A percentile compares a stretch with the other conserved stretches of the same genome.
These are phyloP conservation scores for Scaptomyza tumidula DNA, from an alignment of 2,888 invertebrate genomes.

Conservation along the genomic window DNA sequence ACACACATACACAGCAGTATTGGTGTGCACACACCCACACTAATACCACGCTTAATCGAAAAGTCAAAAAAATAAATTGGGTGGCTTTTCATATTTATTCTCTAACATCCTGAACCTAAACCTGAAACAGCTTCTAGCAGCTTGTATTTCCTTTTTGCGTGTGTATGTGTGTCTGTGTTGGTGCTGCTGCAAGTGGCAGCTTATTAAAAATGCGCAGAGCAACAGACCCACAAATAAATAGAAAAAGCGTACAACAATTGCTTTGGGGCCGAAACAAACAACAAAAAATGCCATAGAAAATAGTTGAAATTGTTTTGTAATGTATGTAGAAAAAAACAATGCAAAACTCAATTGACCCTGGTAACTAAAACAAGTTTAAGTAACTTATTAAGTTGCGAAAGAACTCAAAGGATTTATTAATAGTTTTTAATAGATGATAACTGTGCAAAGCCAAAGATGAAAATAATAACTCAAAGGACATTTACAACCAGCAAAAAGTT, in stretches of 20 bases:
- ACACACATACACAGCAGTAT: constrained; percentile 41
- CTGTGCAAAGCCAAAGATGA: neutral
- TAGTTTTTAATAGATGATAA: neutral
- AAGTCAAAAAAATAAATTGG: constrained; percentile 73
- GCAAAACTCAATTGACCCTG: neutral
- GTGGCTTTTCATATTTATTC: constrained; percentile 29
- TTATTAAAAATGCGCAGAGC: constrained; percentile 74
- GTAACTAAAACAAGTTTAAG: neutral
- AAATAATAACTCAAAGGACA: neutral
- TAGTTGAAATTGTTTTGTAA: constrained; percentile 26
- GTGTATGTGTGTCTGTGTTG: constrained; percentile 37
- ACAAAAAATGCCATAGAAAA: constrained; percentile 47
- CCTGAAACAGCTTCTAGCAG: constrained; percentile 13
- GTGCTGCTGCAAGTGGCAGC: constrained; percentile 76
- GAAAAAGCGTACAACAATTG: constrained; percentile 39
- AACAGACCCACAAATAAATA: constrained; percentile 9
- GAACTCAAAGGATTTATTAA: neutral
- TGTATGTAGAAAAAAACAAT: constrained; percentile 19
- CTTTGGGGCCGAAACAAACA: constrained; percentile 32
- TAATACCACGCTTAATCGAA: constrained; percentile 68
- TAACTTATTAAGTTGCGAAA: neutral
- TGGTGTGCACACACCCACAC: constrained; percentile 54
- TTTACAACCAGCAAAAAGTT: too few relatives aligned
- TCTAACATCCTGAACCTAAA: constrained; percentile 6
- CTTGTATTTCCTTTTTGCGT: constrained; percentile 17